These are phyloP conservation scores for Phenganax subtilis DNA, from an alignment of 92 coral and sea anemone genomes.

Conservation along the genomic window DNA sequence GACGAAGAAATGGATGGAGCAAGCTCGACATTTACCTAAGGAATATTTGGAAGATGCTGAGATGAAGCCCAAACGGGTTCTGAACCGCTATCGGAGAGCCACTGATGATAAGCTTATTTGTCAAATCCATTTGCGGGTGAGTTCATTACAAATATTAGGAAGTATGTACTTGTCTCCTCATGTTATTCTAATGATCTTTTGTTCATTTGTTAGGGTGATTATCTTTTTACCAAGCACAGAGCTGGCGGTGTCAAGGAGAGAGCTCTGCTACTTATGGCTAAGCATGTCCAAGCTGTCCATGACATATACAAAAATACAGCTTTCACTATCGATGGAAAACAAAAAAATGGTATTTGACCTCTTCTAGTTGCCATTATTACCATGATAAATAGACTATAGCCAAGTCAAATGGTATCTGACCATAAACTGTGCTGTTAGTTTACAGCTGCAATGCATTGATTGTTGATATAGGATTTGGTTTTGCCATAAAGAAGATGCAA, in stretches of 20 bases:
- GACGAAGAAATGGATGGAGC: slow-evolving; percentile 81
- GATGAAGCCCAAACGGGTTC: slow-evolving; percentile 38
- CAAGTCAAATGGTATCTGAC: no score
- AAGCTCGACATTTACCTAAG: slow-evolving; percentile 56
- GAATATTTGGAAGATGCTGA: slow-evolving; percentile 39
- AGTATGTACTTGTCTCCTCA: not conserved
- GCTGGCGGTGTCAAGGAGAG: slow-evolving; percentile 67
- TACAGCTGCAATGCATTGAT: no score
- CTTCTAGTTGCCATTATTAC: not conserved
- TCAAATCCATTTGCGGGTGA: slow-evolving; percentile 70
- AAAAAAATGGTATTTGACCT: slow-evolving; percentile 49
- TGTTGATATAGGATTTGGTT: slow-evolving; percentile 58
- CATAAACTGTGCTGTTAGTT: no score
- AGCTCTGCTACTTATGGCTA: slow-evolving; percentile 71
- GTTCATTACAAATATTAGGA: not conserved
- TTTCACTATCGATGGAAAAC: slow-evolving; percentile 36
- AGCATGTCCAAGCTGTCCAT: slow-evolving; percentile 80
- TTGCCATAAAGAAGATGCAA: slow-evolving; percentile 68
- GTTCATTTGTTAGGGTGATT: slow-evolving; percentile 64
- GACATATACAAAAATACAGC: slow-evolving; percentile 59
- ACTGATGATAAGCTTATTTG: slow-evolving; percentile 52
- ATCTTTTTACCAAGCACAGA: slow-evolving; percentile 62
- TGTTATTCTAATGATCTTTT: not conserved
- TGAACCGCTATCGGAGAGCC: slow-evolving; percentile 75
- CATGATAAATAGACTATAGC: not conserved